Conservation (phyloP, 2,888 invertebrate species). For the Parnassius orleans region DNA sequence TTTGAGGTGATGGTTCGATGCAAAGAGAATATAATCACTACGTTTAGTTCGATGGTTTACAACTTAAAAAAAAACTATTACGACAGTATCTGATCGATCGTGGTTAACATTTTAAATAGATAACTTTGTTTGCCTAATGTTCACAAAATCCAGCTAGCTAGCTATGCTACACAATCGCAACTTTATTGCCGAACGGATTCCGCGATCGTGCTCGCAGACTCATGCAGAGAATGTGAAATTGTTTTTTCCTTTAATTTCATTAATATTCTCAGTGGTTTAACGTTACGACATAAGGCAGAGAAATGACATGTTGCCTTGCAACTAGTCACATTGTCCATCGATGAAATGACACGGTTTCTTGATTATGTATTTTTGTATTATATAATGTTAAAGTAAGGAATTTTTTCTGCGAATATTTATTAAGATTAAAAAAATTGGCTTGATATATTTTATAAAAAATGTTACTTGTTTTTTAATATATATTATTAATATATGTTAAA, state of each 20-base stretch:
- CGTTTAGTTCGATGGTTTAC: background rate
- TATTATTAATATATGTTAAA: too few species aligned
- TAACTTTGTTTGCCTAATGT: slow-evolving; percentile 33
- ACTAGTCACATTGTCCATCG: slow-evolving; percentile 8
- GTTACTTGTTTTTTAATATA: too few species aligned
- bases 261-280: slow-evolving; percentile 37
- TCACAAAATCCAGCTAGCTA: slow-evolving; percentile 30
- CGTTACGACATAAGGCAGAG: slow-evolving; percentile 34
- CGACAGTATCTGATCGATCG: slow-evolving; percentile 6
- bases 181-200: slow-evolving; percentile 29
- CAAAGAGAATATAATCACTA: too few species aligned
- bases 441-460: too few species aligned
- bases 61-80: slow-evolving; percentile 4
- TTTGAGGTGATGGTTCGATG: background rate
- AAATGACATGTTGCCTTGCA: slow-evolving; percentile 32
- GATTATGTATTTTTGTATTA: background rate
- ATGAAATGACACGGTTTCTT: background rate
- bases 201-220: slow-evolving; percentile 33
- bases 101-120: slow-evolving; percentile 18
- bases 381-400: background rate
- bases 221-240: slow-evolving; percentile 38
- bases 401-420: background rate
- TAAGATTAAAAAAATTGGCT: background rate
- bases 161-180: slow-evolving; percentile 16
- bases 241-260: slow-evolving; percentile 40